Base-by-base conservation (phyloP, 2,888 invertebrate genomes). In the Heliconius ethilla region DNA sequence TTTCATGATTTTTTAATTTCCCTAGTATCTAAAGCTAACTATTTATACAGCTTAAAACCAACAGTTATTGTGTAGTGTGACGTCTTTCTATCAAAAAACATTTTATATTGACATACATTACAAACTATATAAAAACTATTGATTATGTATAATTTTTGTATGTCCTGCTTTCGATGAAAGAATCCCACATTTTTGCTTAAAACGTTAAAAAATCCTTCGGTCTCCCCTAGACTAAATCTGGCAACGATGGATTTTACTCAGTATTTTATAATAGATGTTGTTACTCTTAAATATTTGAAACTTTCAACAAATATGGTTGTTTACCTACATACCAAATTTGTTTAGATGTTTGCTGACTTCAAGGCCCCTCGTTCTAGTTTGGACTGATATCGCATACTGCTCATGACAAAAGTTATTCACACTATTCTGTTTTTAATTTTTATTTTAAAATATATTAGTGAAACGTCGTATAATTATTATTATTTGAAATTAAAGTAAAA, bases 281-380 rank as follows among this genome's bases (percentile, higher is more conserved):
- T 72, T n/a, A 15, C n/a, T 59, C 40, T 33, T 70, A 33, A n/a
- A 11, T 55, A 1, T 63, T 37, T 33, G 9, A 6, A 33, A 65
- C 10, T 51, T 29, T 76, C 15, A 72, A 72, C 51, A 55, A 70
- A 72, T 76, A 65, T 65, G 65, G 65, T 72, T 66, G 62, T 70
- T 76, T 72, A 37, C 55, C 55, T 72, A 76, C 76, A 72, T 72
- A 66, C 70, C 15, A 73, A 73, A 69, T 59, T 73, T 80, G 80
- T 77, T 79, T 75, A 79, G 63, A 78, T 70, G 75, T 80, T 79
- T 76, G 74, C 59, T 80, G 75, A 51, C 65, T 75, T 73, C n/a
- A 69, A 75, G 59, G 80, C 7, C 79, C 45, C 45, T 70, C 51
- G 75, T 65, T 74, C 77, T 79, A 77, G 55, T 77, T 80, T 74